phyloP scores from a whole-genome alignment of 2,888 invertebrate genomes.

The Aphodius granarius region DNA sequence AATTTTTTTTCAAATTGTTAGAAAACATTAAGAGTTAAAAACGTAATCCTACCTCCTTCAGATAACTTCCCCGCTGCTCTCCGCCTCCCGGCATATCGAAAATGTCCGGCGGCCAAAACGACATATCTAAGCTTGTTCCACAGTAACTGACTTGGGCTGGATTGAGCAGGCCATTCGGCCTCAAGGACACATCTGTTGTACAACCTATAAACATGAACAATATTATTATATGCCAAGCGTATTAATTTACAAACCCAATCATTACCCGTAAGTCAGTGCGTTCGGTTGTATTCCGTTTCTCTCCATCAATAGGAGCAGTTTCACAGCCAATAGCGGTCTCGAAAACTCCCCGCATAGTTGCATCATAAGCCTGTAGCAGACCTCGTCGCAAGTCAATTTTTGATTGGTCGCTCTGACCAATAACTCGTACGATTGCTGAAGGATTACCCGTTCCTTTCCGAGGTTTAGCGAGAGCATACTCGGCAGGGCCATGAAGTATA shows the following conservation, averaged over 20 bases:
- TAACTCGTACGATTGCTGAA: constrained; percentile 83
- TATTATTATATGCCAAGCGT: not conserved
- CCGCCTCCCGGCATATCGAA: constrained; percentile 75
- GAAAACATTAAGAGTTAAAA: not conserved
- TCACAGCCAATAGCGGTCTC: constrained; percentile 92
- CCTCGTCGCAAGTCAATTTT: constrained; percentile 89
- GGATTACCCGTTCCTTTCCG: constrained; percentile 74
- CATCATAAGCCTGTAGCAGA: constrained; percentile 98
- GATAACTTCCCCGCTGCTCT: constrained; percentile 59
- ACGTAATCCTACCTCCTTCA: constrained; percentile 49
- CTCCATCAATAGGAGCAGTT: constrained; percentile 88
- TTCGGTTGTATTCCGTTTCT: constrained; percentile 92
- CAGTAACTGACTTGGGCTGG: constrained; percentile 77
- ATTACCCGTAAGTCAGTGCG: constrained; percentile 92
- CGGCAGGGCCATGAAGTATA: constrained; percentile 96
- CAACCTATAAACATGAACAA: constrained; percentile 48
- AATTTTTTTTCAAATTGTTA: no score
- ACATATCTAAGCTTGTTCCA: constrained; percentile 96
- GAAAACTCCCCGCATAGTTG: constrained; percentile 95
- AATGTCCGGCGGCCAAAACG: constrained; percentile 86
- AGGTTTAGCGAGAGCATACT: constrained; percentile 73
- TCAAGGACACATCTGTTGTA: constrained; percentile 85
- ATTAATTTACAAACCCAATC: constrained; percentile 33
- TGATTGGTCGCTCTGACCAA: constrained; percentile 85
- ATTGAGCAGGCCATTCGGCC: constrained; percentile 82